phyloP scores from a whole-genome alignment of 2,888 invertebrate species.

The Hylaea fasciaria region DNA sequence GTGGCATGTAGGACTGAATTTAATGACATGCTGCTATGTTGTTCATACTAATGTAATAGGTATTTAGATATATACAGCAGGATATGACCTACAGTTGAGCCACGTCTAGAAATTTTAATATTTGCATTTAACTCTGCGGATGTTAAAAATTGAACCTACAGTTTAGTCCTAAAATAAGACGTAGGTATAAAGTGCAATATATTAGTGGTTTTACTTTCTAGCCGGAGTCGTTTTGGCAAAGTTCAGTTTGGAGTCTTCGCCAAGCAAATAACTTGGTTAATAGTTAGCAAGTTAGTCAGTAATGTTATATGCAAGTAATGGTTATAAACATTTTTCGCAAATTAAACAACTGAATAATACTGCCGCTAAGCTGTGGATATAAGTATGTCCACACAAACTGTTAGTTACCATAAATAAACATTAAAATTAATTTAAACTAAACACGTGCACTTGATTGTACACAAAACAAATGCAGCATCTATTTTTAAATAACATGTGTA shows the following conservation, averaged over 20 bases:
- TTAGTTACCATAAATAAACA: no score
- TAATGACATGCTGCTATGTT: constrained; percentile 34
- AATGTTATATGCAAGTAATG: no score
- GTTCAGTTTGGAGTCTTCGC: no score
- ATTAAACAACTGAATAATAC: no score
- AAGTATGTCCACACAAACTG: no score
- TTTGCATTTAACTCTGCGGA: not conserved
- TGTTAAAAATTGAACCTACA: no score
- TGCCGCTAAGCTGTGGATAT: no score
- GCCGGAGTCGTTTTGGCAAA: not conserved
- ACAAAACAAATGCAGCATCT: constrained; percentile 35
- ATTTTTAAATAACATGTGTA: constrained; percentile 37
- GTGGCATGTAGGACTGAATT: constrained; percentile 39
- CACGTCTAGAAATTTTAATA: constrained; percentile 6
- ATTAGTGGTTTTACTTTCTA: not conserved
- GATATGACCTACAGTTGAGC: constrained; percentile 11
- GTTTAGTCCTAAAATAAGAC: no score
- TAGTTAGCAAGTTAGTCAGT: not conserved
- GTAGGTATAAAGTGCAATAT: no score
- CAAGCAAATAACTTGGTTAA: not conserved
- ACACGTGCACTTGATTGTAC: constrained; percentile 38
- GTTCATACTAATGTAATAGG: constrained; percentile 37
- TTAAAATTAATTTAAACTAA: constrained; percentile 17
- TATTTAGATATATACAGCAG: constrained; percentile 13
- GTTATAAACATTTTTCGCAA: no score